These are phyloP conservation scores for Platyscapa corneri DNA, from an alignment of 1,140 invertebrate species.

Conservation along the genomic window DNA sequence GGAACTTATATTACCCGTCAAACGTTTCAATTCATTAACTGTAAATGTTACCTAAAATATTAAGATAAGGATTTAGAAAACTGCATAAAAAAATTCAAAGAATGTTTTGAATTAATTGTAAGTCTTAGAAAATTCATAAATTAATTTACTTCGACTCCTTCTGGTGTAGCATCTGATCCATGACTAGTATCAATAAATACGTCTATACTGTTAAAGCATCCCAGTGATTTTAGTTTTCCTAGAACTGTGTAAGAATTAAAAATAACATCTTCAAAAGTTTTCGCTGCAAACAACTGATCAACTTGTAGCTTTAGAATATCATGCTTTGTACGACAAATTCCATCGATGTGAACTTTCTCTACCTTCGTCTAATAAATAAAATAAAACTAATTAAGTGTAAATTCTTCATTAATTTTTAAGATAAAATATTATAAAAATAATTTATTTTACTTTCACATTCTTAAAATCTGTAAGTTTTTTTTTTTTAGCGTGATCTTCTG, in stretches of 20 bases:
- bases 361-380: slow-evolving; percentile 79
- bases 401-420: not conserved
- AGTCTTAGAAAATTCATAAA: not conserved
- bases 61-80: slow-evolving; percentile 34
- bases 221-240: slow-evolving; percentile 82
- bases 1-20: slow-evolving; percentile 87
- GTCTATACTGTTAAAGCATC: slow-evolving; percentile 87
- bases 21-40: slow-evolving; percentile 83
- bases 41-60: slow-evolving; percentile 83
- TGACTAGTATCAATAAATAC: slow-evolving; percentile 89
- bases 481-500: slow-evolving; percentile 31
- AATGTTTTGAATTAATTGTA: no score
- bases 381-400: slow-evolving; percentile 23
- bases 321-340: slow-evolving; percentile 87
- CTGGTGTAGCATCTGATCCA: slow-evolving; percentile 80
- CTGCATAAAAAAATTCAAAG: slow-evolving; percentile 36
- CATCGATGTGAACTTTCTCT: slow-evolving; percentile 86
- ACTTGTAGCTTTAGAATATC: slow-evolving; percentile 85
- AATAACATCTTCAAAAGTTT: slow-evolving; percentile 80
- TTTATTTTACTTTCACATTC: slow-evolving; percentile 59
- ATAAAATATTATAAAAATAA: slow-evolving; percentile 36
- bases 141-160: slow-evolving; percentile 83
- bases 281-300: slow-evolving; percentile 82
- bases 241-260: slow-evolving; percentile 79
- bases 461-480: slow-evolving; percentile 57